Evolutionary conservation across 2,888 invertebrate species (phyloP), one percentile per base, ranked within the genome.

Genomic region (Dasysyrphus tricinctus): DNA sequence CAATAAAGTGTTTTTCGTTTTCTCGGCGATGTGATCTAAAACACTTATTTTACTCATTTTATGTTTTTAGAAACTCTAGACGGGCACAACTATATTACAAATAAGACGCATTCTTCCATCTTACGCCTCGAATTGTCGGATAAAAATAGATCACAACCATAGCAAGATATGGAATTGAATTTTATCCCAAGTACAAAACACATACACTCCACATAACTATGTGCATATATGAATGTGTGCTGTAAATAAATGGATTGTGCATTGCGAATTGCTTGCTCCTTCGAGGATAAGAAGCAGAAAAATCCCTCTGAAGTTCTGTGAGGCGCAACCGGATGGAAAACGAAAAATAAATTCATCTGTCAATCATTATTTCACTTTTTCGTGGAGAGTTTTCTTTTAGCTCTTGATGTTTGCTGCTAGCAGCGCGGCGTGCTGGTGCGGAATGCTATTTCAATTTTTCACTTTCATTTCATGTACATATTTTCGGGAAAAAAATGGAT

Each of bases 311-410:
- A 51, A 73, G 73, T 77, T 77, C 47, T 81, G 73, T 81, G 81
- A 49, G 73, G 85, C 73, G 81, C 85, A 85, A 85, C 85, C 81
- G 69, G 73, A 85, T 85, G 85, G 85, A 85, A 85, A 85, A 85
- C 85, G 85, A 65, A 85, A 85, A 85, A 85, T 81, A 85, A 85
- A 85, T 85, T 85, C 81, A 73, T 81, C 81, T 85, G 85, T 77
- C 85, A 85, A 85, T 85, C 85, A 85, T 85, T 81, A 77, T 76
- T 85, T 85, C 85, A 77, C 76, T 85, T 69, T 73, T 77, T 57
- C 59, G 54, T 69, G 42, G 54, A 69, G 37, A 69, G 19, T 54
- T 51, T 72, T 67, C 37, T 47, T 61, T 81, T 39, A 32, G 32
- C 29, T 54, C 12, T 54, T 29, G 54, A n/a, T 54, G 29, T 49